Conservation (phyloP, 2,113 vertebrate genomes). For the Chloropsis hardwickii region DNA sequence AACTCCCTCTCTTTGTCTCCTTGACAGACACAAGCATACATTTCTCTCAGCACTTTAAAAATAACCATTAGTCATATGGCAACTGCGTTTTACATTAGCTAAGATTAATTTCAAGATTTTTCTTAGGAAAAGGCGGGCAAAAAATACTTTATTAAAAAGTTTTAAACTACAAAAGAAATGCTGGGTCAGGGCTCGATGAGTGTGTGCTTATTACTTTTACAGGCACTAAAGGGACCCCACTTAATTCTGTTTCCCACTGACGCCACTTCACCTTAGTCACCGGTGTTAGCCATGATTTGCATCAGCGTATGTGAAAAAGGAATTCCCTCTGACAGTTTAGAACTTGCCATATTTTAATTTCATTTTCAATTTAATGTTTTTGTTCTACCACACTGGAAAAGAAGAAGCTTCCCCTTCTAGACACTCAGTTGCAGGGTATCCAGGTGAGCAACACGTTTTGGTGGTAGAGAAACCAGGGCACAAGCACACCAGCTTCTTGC, state of each 20-base stretch:
- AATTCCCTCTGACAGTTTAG: conserved; percentile 38
- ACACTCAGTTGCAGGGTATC: not conserved
- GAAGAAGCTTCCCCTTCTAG: not conserved
- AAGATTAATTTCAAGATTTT: not conserved
- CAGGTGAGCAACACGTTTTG: not conserved
- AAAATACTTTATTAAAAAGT: not conserved
- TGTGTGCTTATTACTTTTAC: not conserved
- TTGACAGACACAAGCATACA: not conserved
- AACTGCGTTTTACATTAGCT: conserved; percentile 6
- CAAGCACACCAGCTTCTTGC: not conserved
- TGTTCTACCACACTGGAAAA: not conserved
- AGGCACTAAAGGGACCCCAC: not conserved
- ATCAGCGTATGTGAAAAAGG: not conserved
- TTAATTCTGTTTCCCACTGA: conserved; percentile 42
- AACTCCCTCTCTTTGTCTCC: not conserved
- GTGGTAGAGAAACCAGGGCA: not conserved
- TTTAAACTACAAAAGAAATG: not conserved
- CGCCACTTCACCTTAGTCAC: conserved; percentile 30
- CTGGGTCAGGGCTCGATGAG: not conserved
- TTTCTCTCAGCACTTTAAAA: conserved; percentile 9
- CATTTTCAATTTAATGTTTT: not conserved
- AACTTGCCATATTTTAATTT: conserved; percentile 42
- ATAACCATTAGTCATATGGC: conserved; percentile 7
- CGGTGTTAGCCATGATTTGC: conserved; percentile 11
- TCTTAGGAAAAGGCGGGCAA: not conserved